Base-by-base conservation (phyloP, 2,888 invertebrate genomes). In the Nomada fabriciana region DNA sequence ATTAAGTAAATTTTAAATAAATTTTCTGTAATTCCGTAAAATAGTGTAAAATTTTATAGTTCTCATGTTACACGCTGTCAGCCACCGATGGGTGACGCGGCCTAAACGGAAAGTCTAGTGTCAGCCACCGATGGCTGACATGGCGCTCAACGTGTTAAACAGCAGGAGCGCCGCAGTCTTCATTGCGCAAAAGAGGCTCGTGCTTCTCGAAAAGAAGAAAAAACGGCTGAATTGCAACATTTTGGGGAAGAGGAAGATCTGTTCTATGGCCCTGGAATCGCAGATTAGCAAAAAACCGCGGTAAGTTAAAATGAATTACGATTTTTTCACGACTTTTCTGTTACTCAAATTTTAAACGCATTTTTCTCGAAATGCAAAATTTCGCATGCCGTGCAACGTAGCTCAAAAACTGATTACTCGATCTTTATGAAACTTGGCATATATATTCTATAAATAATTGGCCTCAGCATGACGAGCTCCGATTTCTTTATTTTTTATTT, bases 381-480 rank as follows among this genome's bases (percentile, higher is more conserved):
- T 55, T 55, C 20, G 20, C 55, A 20, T 20, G 55, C 55, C 55
- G 55, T 55, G 55, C 55, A 55, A 55, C 55, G 55, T 20, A 55
- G 55, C 55, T 55, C 55, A 55, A 55, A 55, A 55, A 55, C 55
- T 20, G n/a, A 55, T 55, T 20, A 55, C 55, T 55, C 57, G 57
- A 57, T 57, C 25, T 25, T 52, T 52, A 52, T 52, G 50, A 57
- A 57, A 57, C 25, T 25, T 57, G 25, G 25, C 25, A 57, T 57
- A 57, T 13, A 57, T 57, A 57, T 52, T 52, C 50, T 52, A 52
- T 18, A 52, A 52, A 52, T 52, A 52, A 52, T 52, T 52, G 50
- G 50, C 57, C 57, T 55, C n/a, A 55, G 55, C 55, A 55, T 55
- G 55, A 55, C 55, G 9, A 55, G 55, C 55, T 55, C 55, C 57